Conservation (phyloP, 1,140 invertebrate species). For the Drosophila watanabei region DNA sequence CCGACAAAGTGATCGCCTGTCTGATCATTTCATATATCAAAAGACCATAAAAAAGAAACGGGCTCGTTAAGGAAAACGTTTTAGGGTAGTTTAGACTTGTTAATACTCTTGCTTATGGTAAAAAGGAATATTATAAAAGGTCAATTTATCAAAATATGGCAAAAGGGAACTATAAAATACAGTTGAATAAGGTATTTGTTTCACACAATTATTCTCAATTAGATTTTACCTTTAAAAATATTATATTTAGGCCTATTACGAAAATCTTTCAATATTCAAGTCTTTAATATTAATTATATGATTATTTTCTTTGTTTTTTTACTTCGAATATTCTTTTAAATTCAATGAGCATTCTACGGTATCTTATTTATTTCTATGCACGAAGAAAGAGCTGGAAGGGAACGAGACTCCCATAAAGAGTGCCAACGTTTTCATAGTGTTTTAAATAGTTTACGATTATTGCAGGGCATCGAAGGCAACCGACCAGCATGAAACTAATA, state of each 20-base stretch:
- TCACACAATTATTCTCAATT: no score
- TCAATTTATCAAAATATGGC: no score
- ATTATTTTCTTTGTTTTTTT: no score
- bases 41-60: slow-evolving; percentile 70
- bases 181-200: neutral
- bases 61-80: slow-evolving; percentile 58
- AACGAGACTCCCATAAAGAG: slow-evolving; percentile 69
- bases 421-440: slow-evolving; percentile 72
- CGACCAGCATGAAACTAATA: slow-evolving; percentile 41
- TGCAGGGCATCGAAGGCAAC: slow-evolving; percentile 50
- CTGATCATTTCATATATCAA: slow-evolving; percentile 80
- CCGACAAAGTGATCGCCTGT: slow-evolving; percentile 65
- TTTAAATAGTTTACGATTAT: slow-evolving; percentile 81
- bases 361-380: slow-evolving; percentile 74
- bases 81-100: neutral
- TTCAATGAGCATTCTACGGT: neutral
- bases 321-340: neutral
- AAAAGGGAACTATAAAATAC: no score
- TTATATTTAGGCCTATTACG: no score
- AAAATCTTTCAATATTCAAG: no score
- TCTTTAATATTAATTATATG: no score
- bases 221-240: no score
- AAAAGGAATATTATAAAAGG: no score
- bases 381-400: slow-evolving; percentile 27
- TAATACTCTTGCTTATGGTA: neutral